These are phyloP conservation scores for Anastrepha ludens DNA, from an alignment of 1,140 invertebrate genomes.

Conservation along the genomic window DNA sequence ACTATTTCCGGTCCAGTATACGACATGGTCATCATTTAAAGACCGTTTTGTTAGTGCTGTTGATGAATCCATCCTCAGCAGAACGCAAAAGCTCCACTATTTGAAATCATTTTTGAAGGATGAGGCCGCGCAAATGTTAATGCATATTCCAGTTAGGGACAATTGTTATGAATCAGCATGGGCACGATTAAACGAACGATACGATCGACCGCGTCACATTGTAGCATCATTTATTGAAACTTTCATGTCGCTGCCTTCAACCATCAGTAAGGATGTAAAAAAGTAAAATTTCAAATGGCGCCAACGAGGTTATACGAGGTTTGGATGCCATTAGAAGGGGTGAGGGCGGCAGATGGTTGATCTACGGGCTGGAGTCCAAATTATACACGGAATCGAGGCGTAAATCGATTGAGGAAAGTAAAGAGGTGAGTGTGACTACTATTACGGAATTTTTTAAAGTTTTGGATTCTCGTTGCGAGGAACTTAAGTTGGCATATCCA, in stretches of 20 bases:
- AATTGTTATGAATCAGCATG: neutral
- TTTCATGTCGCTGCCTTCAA: neutral
- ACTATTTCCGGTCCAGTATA: constrained; percentile 14
- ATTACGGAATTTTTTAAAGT: constrained; percentile 31
- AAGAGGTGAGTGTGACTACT: neutral
- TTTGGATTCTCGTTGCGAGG: constrained; percentile 42
- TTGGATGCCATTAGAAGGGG: neutral
- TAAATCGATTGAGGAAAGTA: constrained; percentile 6
- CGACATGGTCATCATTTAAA: constrained; percentile 21
- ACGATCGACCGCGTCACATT: constrained; percentile 37
- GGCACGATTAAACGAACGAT: constrained; percentile 31
- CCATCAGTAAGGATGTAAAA: constrained; percentile 1
- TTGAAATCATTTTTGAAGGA: constrained; percentile 46
- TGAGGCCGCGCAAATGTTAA: constrained; percentile 35
- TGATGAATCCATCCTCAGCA: neutral
- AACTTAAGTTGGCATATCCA: constrained; percentile 4
- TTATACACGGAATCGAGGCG: constrained; percentile 17
- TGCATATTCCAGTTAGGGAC: constrained; percentile 24
- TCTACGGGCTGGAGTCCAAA: neutral
- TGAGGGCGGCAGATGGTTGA: neutral
- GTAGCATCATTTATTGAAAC: constrained; percentile 44
- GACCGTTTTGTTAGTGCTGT: constrained; percentile 27
- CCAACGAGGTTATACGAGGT: constrained; percentile 22
- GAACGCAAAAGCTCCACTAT: constrained; percentile 53
- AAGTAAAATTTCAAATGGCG: constrained; percentile 6